Conservation (phyloP, 2,797 vertebrate species). For the Periparus ater region DNA sequence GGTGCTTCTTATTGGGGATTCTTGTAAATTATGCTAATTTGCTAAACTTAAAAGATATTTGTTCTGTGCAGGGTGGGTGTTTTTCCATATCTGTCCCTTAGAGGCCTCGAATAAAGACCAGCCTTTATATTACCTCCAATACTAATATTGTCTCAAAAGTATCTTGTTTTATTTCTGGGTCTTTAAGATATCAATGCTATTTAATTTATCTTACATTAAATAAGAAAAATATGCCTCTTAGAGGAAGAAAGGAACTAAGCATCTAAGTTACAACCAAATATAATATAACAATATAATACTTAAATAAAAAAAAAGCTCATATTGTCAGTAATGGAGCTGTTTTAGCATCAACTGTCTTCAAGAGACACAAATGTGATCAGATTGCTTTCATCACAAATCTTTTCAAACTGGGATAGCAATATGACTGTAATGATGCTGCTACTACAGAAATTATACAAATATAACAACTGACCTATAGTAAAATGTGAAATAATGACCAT, state of each 20-base stretch:
- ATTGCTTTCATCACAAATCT: neutral
- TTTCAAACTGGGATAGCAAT: neutral
- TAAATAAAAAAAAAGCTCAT: neutral
- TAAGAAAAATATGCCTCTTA: neutral
- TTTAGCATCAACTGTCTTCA: neutral
- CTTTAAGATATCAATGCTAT: neutral
- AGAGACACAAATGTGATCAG: neutral
- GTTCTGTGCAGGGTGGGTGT: neutral
- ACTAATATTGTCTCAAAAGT: neutral
- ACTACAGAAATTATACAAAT: neutral
- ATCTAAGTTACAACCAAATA: neutral
- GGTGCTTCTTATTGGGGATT: neutral
- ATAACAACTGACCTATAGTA: neutral
- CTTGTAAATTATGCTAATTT: neutral
- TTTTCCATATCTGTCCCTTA: neutral
- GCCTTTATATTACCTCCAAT: neutral
- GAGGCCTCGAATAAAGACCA: neutral
- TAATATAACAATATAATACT: neutral
- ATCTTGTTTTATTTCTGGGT: neutral
- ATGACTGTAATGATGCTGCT: neutral
- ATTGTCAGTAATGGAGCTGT: neutral
- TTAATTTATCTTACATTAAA: neutral
- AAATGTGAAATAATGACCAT: neutral
- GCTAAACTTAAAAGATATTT: neutral
- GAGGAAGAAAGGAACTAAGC: neutral